These are phyloP conservation scores for Parapristionchus giblindavisi DNA, from an alignment of 2,888 invertebrate species.

Conservation along the genomic window DNA sequence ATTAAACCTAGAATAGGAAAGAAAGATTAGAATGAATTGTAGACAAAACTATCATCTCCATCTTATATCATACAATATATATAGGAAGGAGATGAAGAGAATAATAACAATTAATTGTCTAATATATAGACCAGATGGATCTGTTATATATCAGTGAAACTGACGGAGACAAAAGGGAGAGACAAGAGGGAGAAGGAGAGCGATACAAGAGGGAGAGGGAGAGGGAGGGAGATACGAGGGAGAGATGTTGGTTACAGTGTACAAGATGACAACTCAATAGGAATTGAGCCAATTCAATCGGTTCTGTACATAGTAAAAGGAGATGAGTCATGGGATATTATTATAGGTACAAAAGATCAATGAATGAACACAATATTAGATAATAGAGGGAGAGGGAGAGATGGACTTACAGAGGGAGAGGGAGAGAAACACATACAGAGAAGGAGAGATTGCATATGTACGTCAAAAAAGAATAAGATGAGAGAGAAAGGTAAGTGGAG, in stretches of 20 bases:
- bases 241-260: too few relatives aligned
- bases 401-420: background rate
- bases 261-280: too few relatives aligned
- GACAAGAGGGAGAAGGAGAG: conserved; percentile 2
- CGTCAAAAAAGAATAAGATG: background rate
- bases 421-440: background rate
- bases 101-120: background rate
- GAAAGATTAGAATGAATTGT: background rate
- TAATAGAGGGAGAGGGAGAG: background rate
- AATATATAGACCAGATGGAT: background rate
- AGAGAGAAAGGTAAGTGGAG: background rate
- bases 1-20: background rate
- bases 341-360: background rate
- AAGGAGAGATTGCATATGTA: background rate
- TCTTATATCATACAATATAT: too few relatives aligned
- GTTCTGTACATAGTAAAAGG: background rate
- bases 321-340: background rate
- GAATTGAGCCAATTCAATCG: too few relatives aligned
- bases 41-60: too few relatives aligned
- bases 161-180: background rate
- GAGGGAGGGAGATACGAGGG: too few relatives aligned
- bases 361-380: background rate
- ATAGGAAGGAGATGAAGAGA: background rate
- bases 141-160: background rate
- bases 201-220: background rate